Base-by-base conservation (phyloP, 1,140 invertebrate genomes). In the Pygmarrhopalites habei region DNA sequence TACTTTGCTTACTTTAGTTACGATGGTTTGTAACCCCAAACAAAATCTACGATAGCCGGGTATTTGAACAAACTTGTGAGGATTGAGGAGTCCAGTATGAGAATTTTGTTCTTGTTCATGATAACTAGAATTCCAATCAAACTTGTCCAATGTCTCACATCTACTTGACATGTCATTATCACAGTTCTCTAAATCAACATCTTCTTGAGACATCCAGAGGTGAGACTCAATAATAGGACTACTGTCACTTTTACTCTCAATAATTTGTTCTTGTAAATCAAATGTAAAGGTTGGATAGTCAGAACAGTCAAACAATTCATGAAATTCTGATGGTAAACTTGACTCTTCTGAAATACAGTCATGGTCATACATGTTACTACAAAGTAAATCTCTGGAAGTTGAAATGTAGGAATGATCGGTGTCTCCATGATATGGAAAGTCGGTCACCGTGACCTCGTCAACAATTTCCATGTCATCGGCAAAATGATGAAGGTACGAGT, bases 401-500 rank as follows among this genome's bases (percentile, higher is more conserved):
- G 46, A 49, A 49, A 49, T 15, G 46, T 49, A 49, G 23, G 7
- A 49, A 23, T 49, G 46, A 23, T 49, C 46, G 5, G 46, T 12
- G 19, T 49, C 14, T 7, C 7, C 23, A 15, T 7, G 46, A 49
- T 15, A 49, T n/a, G 39, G 12, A 7, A 21, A 49, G 7, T 15
- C 5, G 12, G 46, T 12, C 7, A 49, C 46, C 10, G 46, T 49
- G 14, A 49, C 46, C 23, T 49, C 46, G 23, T 49, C 46, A 15
- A 12, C 46, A 21, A 49, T 49, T 49, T 49, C 46, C 46, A 49
- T 49, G 7, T 49, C 46, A 49, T 49, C 46, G n/a, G n/a, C n/a
- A n/a, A n/a, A n/a, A n/a, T n/a, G n/a, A n/a, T n/a, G n/a, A n/a
- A n/a, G n/a, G n/a, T n/a, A n/a, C n/a, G n/a, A n/a, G n/a, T n/a